Evolutionary conservation across 2,888 invertebrate genomes (phyloP).

Genomic region (Erannis defoliaria): DNA sequence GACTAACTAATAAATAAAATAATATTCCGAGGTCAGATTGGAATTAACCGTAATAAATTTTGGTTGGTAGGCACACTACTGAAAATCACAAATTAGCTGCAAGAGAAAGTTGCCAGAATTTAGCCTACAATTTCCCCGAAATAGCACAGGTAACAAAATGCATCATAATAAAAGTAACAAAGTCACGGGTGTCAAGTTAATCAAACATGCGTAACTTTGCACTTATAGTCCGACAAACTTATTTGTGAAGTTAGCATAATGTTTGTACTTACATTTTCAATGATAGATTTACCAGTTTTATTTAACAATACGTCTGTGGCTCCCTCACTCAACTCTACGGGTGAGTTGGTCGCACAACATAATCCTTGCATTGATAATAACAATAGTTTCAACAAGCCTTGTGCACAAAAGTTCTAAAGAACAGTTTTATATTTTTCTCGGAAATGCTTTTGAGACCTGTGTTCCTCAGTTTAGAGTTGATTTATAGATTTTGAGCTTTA

Average conservation of each 20-base stretch:
- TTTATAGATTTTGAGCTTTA: slow-evolving; percentile 10
- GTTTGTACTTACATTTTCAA: background rate
- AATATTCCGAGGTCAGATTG: too few species aligned
- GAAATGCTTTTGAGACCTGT: slow-evolving; percentile 43
- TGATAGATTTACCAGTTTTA: background rate
- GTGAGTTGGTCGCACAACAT: background rate
- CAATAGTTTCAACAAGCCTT: slow-evolving; percentile 46
- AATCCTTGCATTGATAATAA: slow-evolving; percentile 36
- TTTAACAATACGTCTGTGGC: background rate
- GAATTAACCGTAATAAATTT: too few species aligned
- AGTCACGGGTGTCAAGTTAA: slow-evolving; percentile 29
- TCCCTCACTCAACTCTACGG: background rate
- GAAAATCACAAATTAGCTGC: background rate
- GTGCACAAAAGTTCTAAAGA: slow-evolving; percentile 67
- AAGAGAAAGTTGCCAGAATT: slow-evolving; percentile 8
- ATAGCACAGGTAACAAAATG: slow-evolving; percentile 3
- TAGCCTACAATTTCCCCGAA: slow-evolving; percentile 13
- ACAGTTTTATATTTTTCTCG: slow-evolving; percentile 62
- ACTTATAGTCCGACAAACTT: background rate
- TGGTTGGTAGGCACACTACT: background rate
- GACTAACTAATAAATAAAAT: too few species aligned
- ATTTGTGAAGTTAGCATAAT: background rate
- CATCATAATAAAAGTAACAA: background rate
- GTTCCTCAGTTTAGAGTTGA: slow-evolving; percentile 2
- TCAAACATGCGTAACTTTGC: slow-evolving; percentile 22